A percentile compares a stretch with the other conserved stretches of the same genome.
Evolutionary conservation across 1,140 invertebrate species (phyloP).

Genomic region (Agrypnia vestita): DNA sequence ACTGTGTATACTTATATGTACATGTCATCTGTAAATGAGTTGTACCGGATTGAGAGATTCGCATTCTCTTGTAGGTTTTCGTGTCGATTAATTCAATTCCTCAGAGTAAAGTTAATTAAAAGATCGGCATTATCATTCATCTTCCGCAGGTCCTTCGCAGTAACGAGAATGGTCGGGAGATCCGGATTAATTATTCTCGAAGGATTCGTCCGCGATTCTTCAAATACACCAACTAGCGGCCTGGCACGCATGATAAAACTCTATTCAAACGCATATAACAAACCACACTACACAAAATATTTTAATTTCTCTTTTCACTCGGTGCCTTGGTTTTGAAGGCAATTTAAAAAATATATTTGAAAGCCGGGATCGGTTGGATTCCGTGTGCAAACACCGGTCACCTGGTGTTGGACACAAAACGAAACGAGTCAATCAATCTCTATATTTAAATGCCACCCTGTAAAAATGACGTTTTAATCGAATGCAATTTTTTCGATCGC

Average conservation of each 20-base stretch:
- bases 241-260: too few relatives aligned
- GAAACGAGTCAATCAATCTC: not conserved
- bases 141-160: not conserved
- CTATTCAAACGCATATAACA: not conserved
- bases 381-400: slow-evolving; percentile 1
- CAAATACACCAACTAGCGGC: not conserved
- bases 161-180: slow-evolving; percentile 3
- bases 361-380: not conserved
- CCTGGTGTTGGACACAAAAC: not conserved
- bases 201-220: not conserved
- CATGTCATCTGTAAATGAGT: too few relatives aligned
- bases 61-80: not conserved
- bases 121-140: slow-evolving; percentile 18
- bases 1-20: too few relatives aligned
- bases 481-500: too few relatives aligned
- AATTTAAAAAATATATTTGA: too few relatives aligned
- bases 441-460: not conserved
- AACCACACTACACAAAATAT: not conserved
- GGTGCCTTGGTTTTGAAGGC: too few relatives aligned
- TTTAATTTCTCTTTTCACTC: too few relatives aligned
- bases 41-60: not conserved
- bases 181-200: slow-evolving; percentile 24
- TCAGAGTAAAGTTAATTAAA: slow-evolving; percentile 31
- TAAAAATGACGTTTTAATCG: not conserved
- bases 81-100: slow-evolving; percentile 13